Conservation (phyloP, 2,888 invertebrate genomes). For the Unio pictorum region DNA sequence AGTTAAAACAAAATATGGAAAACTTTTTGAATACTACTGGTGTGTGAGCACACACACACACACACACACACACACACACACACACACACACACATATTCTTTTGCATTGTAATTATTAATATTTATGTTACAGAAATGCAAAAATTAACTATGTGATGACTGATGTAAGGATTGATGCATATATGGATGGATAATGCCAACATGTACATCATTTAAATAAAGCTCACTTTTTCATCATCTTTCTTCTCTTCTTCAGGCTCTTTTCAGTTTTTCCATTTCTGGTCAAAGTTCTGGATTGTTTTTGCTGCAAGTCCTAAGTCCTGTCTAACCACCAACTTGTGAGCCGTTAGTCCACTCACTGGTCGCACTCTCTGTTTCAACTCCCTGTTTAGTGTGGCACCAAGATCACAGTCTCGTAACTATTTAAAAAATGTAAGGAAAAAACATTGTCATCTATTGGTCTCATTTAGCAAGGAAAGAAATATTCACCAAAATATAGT, state of each 20-base stretch:
- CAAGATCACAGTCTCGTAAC: constrained; percentile 91
- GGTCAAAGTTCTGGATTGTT: constrained; percentile 91
- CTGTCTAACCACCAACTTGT: constrained; percentile 78
- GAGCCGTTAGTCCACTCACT: constrained; percentile 67
- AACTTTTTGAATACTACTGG: no score
- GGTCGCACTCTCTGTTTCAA: constrained; percentile 93
- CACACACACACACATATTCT: no score
- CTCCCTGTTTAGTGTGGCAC: constrained; percentile 97
- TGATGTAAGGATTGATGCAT: no score
- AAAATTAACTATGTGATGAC: no score
- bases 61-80: no score
- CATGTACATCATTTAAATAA: no score
- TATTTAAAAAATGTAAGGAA: constrained; percentile 62
- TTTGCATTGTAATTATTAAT: no score
- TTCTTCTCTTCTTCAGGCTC: constrained; percentile 67
- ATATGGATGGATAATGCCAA: no score
- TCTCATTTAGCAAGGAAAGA: not conserved
- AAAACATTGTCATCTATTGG: no score
- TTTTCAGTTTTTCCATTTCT: constrained; percentile 86
- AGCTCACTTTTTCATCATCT: constrained; percentile 56
- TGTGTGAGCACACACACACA: no score
- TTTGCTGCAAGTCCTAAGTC: constrained; percentile 94
- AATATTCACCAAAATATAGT: not conserved
- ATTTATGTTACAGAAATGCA: no score
- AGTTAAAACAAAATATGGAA: no score